Conservation (phyloP, 1,140 invertebrate genomes). For the Bombus soroeensis region DNA sequence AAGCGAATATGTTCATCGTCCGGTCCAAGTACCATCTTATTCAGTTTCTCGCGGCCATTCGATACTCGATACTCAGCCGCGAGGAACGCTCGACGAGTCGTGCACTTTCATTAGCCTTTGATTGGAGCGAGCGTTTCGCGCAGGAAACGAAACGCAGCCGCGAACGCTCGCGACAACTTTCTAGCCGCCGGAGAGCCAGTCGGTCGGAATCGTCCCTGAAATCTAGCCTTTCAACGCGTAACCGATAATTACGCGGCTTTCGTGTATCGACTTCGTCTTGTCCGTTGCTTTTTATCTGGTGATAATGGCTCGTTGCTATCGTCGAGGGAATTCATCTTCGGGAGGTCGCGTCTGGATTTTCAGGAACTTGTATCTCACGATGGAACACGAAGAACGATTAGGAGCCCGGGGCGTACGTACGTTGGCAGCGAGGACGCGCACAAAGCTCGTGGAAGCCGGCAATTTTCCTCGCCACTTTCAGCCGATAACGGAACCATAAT, state of each 20-base stretch:
- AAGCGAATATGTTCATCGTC: background rate
- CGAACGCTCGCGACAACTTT: background rate
- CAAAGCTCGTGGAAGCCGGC: background rate
- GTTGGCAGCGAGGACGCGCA: background rate
- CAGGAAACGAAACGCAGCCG: background rate
- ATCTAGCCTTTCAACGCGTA: background rate
- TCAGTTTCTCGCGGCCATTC: background rate
- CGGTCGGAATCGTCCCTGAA: background rate
- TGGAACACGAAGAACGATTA: background rate
- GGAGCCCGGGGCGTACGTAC: background rate
- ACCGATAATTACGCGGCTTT: background rate
- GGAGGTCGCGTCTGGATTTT: background rate
- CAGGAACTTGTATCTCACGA: background rate
- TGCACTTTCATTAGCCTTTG: background rate
- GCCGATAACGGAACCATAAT: slow-evolving; percentile 40
- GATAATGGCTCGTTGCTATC: background rate
- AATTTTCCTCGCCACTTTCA: slow-evolving; percentile 27
- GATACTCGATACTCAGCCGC: background rate
- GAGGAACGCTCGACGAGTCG: background rate
- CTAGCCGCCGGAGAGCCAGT: background rate
- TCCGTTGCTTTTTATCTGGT: background rate
- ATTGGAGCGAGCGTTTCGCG: background rate
- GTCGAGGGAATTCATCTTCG: background rate
- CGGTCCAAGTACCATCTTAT: background rate
- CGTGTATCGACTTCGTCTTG: background rate